A percentile compares a stretch with the other conserved stretches of the same genome.
Evolutionary conservation across 2,113 vertebrate genomes (phyloP).

Genomic region (Pachycephala philippinensis): DNA sequence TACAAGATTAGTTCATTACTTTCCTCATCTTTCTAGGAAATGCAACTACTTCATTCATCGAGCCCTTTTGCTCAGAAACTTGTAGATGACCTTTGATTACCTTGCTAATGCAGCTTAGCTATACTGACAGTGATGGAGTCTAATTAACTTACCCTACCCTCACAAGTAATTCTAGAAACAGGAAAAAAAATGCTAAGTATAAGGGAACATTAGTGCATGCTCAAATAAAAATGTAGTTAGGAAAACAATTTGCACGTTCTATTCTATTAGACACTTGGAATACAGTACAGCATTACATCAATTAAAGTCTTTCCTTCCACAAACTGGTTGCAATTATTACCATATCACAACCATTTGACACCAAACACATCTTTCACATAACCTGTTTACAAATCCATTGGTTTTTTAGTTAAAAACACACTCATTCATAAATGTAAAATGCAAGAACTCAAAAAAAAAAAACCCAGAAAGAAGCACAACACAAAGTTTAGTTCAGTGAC

Average conservation of each 20-base stretch:
- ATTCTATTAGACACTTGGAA: neutral
- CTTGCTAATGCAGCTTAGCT: neutral
- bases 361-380: neutral
- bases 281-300: neutral
- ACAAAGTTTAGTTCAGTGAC: neutral
- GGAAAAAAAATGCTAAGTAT: neutral
- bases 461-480: neutral
- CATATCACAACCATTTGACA: neutral
- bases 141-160: neutral
- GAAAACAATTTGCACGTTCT: neutral
- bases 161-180: neutral
- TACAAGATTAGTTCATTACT: neutral
- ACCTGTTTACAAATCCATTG: neutral
- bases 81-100: neutral
- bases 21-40: neutral
- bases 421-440: neutral
- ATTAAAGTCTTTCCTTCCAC: neutral
- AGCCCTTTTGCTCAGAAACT: neutral
- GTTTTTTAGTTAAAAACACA: neutral
- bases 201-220: neutral
- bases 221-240: neutral
- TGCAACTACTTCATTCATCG: neutral
- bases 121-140: neutral
- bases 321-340: neutral
- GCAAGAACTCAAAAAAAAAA: neutral